Base-by-base conservation (phyloP, 2,888 invertebrate genomes). In the Conops quadrifasciatus region DNA sequence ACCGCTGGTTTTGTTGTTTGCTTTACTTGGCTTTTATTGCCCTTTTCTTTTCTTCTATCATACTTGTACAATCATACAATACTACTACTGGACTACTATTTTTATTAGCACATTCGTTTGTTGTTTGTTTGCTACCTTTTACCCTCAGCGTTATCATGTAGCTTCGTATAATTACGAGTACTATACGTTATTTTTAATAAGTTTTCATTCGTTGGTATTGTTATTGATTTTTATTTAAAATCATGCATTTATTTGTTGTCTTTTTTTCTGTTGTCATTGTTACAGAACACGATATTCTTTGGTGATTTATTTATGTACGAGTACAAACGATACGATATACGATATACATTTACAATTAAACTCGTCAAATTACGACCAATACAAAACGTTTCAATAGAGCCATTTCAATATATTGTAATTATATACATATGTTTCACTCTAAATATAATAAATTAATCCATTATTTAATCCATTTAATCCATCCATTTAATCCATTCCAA, bases 11-110 rank as follows among this genome's bases (percentile, higher is more conserved):
- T 43, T 36, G 43, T 19, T 19, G 21, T 62, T 62, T 43, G 13
- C 62, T 62, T 62, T n/a, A n/a, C n/a, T n/a, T 62, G 43, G 36
- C 4, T 62, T 62, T 62, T 62, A 21, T 21, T 45, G 19, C 21
- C 21, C 21, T 43, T 62, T 62, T 62, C 43, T 62, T 60, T 60
- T 62, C 9, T 43, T 62, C 53, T 21, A 53, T n/a, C 49, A 49
- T n/a, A n/a, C n/a, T n/a, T n/a, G n/a, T n/a, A n/a, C n/a, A n/a
- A n/a, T n/a, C n/a, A n/a, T n/a, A n/a, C n/a, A n/a, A n/a, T n/a
- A n/a, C n/a, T n/a, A n/a, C n/a, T n/a, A n/a, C n/a, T n/a, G n/a
- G n/a, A 49, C 30, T 21, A 1, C 19, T 59, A 30, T 59, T 30
- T 30, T 59, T 59, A n/a, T 30, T 59, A n/a, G n/a, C n/a, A n/a